Base-by-base conservation (phyloP, 2,888 invertebrate species). In the Pterobdella sp. region DNA sequence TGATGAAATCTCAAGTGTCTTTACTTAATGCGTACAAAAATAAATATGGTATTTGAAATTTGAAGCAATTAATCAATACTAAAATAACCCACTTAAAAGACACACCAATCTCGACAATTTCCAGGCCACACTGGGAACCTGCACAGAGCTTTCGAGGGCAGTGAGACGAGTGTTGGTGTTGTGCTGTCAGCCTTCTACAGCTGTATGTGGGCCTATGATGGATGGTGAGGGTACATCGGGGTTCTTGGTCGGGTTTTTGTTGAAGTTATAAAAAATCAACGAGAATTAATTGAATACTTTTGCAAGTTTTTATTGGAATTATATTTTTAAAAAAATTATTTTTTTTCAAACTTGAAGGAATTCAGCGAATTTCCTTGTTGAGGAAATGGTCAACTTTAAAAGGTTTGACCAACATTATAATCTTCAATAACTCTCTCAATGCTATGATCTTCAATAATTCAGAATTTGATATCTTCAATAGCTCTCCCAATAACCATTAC, bases 121-220 rank as follows among this genome's bases (percentile, higher is more conserved):
- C 32, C 56, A 78, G 78, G 78, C 34, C 49, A 74, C 64, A 77
- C 76, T 3, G 71, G 77, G 87, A 90, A 93, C 87, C 88, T 94
- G 85, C 87, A 89, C 81, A 89, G 89, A 84, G 88, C 90, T 77
- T 94, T 94, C 87, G 87, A 87, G 84, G 90, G 90, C 81, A 88
- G 86, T 81, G 87, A 87, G 74, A 88, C 88, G 81, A 90, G 89
- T 71, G 84, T 91, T 79, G 91, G 93, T 78, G 90, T 91, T 84
- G 89, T 94, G 80, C 94, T 94, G 77, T 92, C 92, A 52, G 93
- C 93, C 74, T 93, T 94, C 87, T 94, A 94, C 86, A 93, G 92
- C 52, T 94, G 94, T 76, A 87, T 93, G 37, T 94, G 94, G 94
- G 74, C 94, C 75, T 94, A 94, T 85, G 94, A 94, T 84, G 94